Evolutionary conservation across 2,888 invertebrate species (phyloP), one percentile per base, ranked within the genome.

Genomic region (Spilosoma lubricipeda): DNA sequence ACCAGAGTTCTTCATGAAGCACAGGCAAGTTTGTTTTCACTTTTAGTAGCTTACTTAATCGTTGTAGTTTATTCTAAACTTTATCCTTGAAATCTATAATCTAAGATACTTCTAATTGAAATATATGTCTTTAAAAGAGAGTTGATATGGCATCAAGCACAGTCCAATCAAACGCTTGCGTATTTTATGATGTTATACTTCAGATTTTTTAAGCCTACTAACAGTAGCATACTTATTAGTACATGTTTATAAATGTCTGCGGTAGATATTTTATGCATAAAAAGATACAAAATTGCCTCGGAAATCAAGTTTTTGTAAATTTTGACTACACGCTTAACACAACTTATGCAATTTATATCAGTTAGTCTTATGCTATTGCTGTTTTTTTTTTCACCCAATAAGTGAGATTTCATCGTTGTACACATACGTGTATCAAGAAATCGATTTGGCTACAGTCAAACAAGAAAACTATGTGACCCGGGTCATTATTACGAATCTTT

Each of bases 1-100:
- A 98, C 98, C 0, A 97, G 97, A 84, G 96, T 98, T 20, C 95
- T 99, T 36, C 98, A 98, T 85, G 98, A 99, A 93, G 99, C 99
- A 30, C 97, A 97, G 94, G 98, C 97, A 77, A 76, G 74, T 73
- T 70, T 42, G 39, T 20, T 27, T 39, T 30, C 7, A 30, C 30
- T 8, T 27, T 7, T 18, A 15, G 2, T 63, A 30, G 30, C 30
- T 15, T 5, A 63, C 1, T 3, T 63, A 18, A 30, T 18, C 5
- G 30, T 27, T 18, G 18, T 27, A n/a, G 27, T 59, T 13, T 59
- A n/a, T 0, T 9, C 56, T 56, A n/a, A 9, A 36, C 8, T 36
- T 2, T 39, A 39, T 39, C 39, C 11, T 39, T 39, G 0, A 39
- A 39, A 1, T 39, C 11, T 9, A 11, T 39, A 11, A 11, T 3